Evolutionary conservation across 2,113 vertebrate species (phyloP), one percentile per base, ranked within the genome.

Genomic region (Atlantisia rogersi): DNA sequence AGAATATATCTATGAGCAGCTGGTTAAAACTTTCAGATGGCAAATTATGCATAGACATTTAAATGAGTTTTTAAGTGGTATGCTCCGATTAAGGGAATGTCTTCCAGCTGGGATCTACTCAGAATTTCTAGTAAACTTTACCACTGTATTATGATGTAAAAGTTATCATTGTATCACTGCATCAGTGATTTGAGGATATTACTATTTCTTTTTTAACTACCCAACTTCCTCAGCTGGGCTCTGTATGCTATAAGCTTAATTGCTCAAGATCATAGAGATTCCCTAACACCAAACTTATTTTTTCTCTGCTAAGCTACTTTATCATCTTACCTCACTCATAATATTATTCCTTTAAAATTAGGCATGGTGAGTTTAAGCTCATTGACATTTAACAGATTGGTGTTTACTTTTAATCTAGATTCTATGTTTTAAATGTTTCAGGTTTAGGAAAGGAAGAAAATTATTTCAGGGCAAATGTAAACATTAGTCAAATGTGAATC

Each of bases 1-100:
- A 87, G 63, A 59, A 67, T 77, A 15, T 39, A 29, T 83, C 39
- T 82, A 16, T 67, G 78, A 95, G 88, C 95, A 97, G 82, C 84
- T 97, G 92, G 78, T 84, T 92, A 74, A 95, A 97, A 91, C 64
- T 91, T 97, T 97, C 88, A 95, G 92, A 94, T 88, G 93, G 92
- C 65, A 95, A 96, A 97, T 96, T 94, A 96, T 94, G 73, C 92
- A 91, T n/a, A 96, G 92, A 71, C 52, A 95, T 96, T 97, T 94
- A 95, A 96, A 96, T 94, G 90, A 92, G 59, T 31, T 92, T 97
- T 95, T 96, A 94, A 31, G 22, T 62, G 55, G 50, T 62, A 62
- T 77, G 63, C 69, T 95, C 62, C 88, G 88, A 95, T 95, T 90
- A 95, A 96, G 63, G 37, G 73, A 96, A 94, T 84, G 46, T 94